Evolutionary conservation across 2,797 vertebrate genomes (phyloP).

Genomic region (Spatula versicolor): DNA sequence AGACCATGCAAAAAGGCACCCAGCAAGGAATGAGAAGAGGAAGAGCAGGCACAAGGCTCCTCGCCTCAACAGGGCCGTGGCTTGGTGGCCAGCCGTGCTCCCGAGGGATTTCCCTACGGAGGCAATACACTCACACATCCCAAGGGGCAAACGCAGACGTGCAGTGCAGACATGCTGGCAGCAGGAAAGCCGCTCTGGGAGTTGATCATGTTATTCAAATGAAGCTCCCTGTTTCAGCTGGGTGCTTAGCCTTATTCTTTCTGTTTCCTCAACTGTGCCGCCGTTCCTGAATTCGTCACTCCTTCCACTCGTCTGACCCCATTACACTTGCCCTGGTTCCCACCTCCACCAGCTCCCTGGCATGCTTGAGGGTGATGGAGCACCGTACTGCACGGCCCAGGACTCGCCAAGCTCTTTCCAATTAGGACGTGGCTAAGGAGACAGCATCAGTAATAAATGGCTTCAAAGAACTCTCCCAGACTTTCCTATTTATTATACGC

Average conservation of each 20-base stretch:
- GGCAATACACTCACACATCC: not conserved
- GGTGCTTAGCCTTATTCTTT: not conserved
- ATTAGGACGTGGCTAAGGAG: not conserved
- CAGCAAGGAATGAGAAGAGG: not conserved
- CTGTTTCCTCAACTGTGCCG: not conserved
- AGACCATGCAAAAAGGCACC: not conserved
- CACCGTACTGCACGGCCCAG: not conserved
- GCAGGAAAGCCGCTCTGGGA: not conserved
- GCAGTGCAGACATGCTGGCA: not conserved
- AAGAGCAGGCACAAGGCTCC: not conserved
- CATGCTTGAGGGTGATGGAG: not conserved
- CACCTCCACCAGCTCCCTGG: not conserved
- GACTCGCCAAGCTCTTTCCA: not conserved
- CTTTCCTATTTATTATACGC: not conserved
- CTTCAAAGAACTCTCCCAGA: not conserved
- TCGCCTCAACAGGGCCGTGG: not conserved
- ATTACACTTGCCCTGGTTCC: not conserved
- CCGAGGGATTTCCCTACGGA: accelerated
- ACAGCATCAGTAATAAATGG: not conserved
- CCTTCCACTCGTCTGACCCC: not conserved
- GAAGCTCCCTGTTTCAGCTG: not conserved
- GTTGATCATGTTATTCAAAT: not conserved
- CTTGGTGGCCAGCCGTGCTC: not conserved
- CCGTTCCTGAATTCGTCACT: accelerated
- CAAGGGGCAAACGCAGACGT: not conserved